phyloP scores from a whole-genome alignment of 2,113 vertebrate species.

The Silurus glanis region DNA sequence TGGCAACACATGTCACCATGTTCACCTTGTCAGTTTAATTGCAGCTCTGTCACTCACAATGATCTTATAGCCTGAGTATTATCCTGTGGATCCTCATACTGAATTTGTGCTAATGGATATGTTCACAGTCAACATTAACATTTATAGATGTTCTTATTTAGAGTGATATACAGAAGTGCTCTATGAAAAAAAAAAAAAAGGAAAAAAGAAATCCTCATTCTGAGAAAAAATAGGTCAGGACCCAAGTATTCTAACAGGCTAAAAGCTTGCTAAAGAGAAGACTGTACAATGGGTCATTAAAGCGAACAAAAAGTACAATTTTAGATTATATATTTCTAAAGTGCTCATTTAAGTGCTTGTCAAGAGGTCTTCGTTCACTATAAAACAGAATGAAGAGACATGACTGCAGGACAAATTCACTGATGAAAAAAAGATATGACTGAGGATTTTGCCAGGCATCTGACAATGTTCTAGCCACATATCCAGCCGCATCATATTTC shows the following conservation, averaged over 20 bases:
- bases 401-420: conserved; percentile 10
- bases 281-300: background rate
- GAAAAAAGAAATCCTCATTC: background rate
- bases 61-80: background rate
- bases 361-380: background rate
- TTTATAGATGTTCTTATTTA: background rate
- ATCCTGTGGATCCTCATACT: background rate
- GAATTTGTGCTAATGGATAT: background rate
- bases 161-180: background rate
- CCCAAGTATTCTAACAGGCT: background rate
- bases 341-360: background rate
- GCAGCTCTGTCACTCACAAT: conserved; percentile 39
- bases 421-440: background rate
- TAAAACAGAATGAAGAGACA: background rate
- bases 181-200: background rate
- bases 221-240: background rate
- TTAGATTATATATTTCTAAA: background rate
- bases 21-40: conserved; percentile 52
- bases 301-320: background rate
- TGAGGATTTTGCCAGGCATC: background rate
- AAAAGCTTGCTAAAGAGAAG: background rate
- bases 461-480: background rate
- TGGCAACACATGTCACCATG: conserved; percentile 20
- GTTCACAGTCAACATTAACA: background rate
- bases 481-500: conserved; percentile 10